These are phyloP conservation scores for Nomada fucata DNA, from an alignment of 2,888 invertebrate genomes.

Conservation along the genomic window DNA sequence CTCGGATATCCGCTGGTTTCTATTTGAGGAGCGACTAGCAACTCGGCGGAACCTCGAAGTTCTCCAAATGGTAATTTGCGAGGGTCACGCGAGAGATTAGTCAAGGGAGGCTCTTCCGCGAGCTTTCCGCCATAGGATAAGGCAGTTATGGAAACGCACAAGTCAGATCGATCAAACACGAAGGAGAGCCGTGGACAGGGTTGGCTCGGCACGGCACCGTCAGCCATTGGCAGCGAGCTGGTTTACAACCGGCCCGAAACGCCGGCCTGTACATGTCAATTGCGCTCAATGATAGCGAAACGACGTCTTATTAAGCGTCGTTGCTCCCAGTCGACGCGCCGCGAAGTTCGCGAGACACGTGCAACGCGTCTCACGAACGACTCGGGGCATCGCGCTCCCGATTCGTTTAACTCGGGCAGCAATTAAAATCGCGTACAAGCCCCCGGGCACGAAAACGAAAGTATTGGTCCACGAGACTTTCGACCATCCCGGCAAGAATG, in stretches of 20 bases:
- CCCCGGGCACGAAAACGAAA: too few species aligned
- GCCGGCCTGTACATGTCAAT: slow-evolving; percentile 67
- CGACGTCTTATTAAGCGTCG: slow-evolving; percentile 60
- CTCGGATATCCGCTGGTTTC: too few species aligned
- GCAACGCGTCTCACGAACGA: not conserved
- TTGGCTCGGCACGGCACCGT: slow-evolving; percentile 68
- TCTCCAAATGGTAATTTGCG: not conserved
- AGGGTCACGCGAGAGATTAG: slow-evolving; percentile 40
- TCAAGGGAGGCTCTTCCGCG: slow-evolving; percentile 1
- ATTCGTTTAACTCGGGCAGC: not conserved
- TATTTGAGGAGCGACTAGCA: too few species aligned
- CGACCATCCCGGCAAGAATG: too few species aligned
- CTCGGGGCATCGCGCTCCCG: too few species aligned
- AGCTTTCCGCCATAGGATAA: slow-evolving; percentile 21
- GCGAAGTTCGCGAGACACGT: not conserved
- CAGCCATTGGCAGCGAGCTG: slow-evolving; percentile 59
- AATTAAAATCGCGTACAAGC: not conserved
- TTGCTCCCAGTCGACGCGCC: slow-evolving; percentile 25
- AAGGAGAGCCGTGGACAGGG: slow-evolving; percentile 47
- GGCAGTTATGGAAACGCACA: slow-evolving; percentile 45
- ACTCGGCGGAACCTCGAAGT: slow-evolving; percentile 2
- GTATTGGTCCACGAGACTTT: too few species aligned
- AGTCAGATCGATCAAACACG: slow-evolving; percentile 73
- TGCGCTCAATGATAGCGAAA: slow-evolving; percentile 67
- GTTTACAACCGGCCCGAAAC: slow-evolving; percentile 69